Conservation (phyloP, 2,113 vertebrate genomes). For the Heteronetta atricapilla region DNA sequence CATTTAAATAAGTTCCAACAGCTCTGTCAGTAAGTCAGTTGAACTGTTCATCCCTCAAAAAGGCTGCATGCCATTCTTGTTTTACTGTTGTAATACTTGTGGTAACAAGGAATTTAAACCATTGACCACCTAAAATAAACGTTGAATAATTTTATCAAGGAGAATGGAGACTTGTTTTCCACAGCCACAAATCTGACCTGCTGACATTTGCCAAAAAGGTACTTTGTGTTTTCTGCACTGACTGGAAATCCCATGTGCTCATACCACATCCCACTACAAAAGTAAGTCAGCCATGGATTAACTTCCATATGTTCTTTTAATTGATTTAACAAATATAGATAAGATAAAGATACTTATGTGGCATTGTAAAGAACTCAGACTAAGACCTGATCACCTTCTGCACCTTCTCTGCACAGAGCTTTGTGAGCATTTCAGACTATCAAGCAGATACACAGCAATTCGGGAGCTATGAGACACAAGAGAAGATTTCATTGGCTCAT, state of each 20-base stretch:
- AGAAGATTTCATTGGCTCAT: background rate
- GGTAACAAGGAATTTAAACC: conserved; percentile 12
- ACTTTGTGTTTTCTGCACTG: background rate
- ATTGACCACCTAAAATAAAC: conserved; percentile 31
- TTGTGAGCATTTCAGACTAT: background rate
- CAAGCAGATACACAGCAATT: background rate
- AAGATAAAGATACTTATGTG: conserved; percentile 48
- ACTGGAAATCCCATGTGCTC: conserved; percentile 22
- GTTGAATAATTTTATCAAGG: conserved; percentile 24
- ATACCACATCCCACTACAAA: background rate
- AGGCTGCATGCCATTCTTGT: background rate
- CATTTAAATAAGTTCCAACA: background rate
- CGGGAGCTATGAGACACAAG: background rate
- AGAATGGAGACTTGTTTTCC: background rate
- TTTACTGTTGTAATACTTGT: background rate
- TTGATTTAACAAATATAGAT: conserved; percentile 31
- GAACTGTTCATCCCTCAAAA: background rate
- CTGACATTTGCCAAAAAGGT: background rate
- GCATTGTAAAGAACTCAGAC: background rate
- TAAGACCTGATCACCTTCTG: conserved; percentile 23
- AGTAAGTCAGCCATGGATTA: conserved; percentile 61
- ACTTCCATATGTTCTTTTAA: conserved; percentile 61
- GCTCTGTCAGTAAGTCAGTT: background rate
- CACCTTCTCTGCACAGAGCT: background rate
- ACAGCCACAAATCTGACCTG: background rate